A percentile compares a stretch with the other conserved stretches of the same genome.
phyloP scores from a whole-genome alignment of 2,113 vertebrate species.

The Brachirus orientalis region DNA sequence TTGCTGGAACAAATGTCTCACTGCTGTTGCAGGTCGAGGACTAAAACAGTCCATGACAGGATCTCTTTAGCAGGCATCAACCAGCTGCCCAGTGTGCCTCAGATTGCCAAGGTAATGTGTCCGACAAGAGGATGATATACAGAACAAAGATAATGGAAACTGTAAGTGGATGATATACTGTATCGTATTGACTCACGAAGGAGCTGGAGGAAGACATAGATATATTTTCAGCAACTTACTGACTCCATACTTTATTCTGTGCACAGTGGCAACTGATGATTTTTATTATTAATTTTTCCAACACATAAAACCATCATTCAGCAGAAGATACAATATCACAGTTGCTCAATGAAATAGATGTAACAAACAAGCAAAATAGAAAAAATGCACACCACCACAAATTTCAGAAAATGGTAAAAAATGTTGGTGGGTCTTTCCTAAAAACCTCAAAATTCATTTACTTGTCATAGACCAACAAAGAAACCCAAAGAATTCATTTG shows the following conservation, averaged over 20 bases:
- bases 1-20: neutral
- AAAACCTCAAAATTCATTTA: no score
- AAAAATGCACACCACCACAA: neutral
- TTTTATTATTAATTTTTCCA: neutral
- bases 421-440: no score
- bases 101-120: slow-evolving; percentile 92
- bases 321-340: neutral
- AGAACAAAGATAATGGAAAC: neutral
- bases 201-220: neutral
- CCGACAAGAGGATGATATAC: neutral
- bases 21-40: slow-evolving; percentile 84
- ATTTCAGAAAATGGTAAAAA: no score
- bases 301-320: neutral
- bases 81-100: slow-evolving; percentile 93
- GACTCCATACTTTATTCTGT: neutral
- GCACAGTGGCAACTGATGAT: neutral
- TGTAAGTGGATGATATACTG: neutral
- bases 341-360: no score
- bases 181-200: neutral
- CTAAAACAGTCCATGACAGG: slow-evolving; percentile 92
- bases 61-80: slow-evolving; percentile 95
- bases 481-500: no score
- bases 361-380: neutral
- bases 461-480: no score
- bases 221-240: neutral